Base-by-base conservation (phyloP, 2,113 vertebrate genomes). In the Tragelaphus buxtoni region DNA sequence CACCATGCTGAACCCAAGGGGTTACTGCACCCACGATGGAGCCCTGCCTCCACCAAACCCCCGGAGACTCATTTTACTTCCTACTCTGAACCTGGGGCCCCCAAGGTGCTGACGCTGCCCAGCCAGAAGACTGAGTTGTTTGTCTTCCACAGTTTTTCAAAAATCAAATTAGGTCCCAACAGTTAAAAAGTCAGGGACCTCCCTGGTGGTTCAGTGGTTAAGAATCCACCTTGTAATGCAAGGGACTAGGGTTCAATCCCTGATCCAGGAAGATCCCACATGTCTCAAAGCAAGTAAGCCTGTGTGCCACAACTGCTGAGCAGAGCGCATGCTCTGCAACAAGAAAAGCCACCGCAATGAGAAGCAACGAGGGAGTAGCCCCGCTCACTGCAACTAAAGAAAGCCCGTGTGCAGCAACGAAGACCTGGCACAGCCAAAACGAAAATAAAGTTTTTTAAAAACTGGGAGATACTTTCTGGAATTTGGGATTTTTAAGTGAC, bases 41-140 rank as follows among this genome's bases (percentile, higher is more conserved):
- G 16, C 39, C 61, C 80, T 45, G 49, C 32, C 26, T 6, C 45
- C 14, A 8, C 4, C 9, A 45, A 9, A 32, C 12, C 9, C 55
- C 13, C 1, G 1, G 11, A 79, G 49, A 58, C 42, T 35, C 24
- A 47, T 30, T 10, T 28, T 51, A n/a, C 55, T 47, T 81, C 63
- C 47, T 80, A 4, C 24, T 61, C 24, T 5, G 80, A 74, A 49
- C 39, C 53, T 3, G 28, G 8, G 12, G 12, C 7, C 12, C 14
- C 24, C 22, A 0, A 7, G 9, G 17, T 24, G 9, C 42, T 20
- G 14, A 22, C 0, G 0, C 32, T 26, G 2, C 45, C 65, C 42
- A 24, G 20, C 18, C 0, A 17, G 17, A 0, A 7, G 9, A 12
- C 28, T 28, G 9, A 5, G 1, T 24, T 8, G 4, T 53, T 18